A percentile compares a stretch with the other conserved stretches of the same genome.
phyloP scores from a whole-genome alignment of 2,888 invertebrate genomes.

The Theretra japonica region DNA sequence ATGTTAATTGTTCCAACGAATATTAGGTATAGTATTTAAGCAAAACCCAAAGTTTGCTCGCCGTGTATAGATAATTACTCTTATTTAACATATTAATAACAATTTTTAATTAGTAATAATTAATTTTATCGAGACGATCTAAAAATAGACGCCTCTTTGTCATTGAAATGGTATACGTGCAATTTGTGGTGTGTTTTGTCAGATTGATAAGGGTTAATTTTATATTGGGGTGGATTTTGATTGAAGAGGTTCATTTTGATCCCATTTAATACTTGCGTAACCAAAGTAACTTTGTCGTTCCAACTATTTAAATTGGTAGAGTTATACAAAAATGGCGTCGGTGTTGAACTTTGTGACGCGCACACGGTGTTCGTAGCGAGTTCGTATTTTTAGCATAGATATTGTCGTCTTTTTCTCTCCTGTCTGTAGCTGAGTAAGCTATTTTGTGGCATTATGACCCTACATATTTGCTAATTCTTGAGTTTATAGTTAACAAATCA shows the following conservation, averaged over 20 bases:
- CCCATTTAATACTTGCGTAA: slow-evolving; percentile 29
- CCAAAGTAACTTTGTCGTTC: slow-evolving; percentile 37
- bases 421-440: background rate
- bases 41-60: slow-evolving; percentile 43
- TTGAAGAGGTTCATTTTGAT: slow-evolving; percentile 32
- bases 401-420: slow-evolving; percentile 24
- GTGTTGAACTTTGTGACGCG: slow-evolving; percentile 40
- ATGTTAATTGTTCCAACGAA: slow-evolving; percentile 80
- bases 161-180: background rate
- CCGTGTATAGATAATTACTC: slow-evolving; percentile 27
- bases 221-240: background rate
- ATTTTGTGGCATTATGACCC: background rate
- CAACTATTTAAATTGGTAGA: slow-evolving; percentile 58
- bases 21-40: slow-evolving; percentile 81
- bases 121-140: background rate
- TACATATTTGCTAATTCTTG: background rate
- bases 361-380: slow-evolving; percentile 38
- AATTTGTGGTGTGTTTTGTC: slow-evolving; percentile 9
- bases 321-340: slow-evolving; percentile 67
- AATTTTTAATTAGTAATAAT: slow-evolving; percentile 22
- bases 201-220: background rate
- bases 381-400: slow-evolving; percentile 15
- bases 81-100: slow-evolving; percentile 26
- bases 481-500: background rate
- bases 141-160: slow-evolving; percentile 14